Percentiles rank a stretch among this genome's conserved stretches.
Conservation (phyloP, 2,797 vertebrate genomes). For the Ciconia nigra region DNA sequence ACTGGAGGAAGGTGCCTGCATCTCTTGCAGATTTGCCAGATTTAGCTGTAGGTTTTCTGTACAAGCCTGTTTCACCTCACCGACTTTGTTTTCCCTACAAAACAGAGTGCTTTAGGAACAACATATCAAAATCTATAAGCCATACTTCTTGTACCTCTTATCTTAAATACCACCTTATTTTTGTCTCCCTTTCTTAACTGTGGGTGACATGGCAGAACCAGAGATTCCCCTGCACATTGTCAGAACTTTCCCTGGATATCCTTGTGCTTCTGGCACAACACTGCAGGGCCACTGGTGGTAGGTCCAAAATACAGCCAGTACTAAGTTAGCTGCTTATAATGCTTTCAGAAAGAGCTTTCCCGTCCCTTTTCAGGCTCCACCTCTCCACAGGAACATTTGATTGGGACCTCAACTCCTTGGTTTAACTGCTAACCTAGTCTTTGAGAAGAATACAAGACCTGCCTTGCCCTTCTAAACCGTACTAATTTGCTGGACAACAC, state of each 20-base stretch:
- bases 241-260: not conserved
- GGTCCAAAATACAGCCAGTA: not conserved
- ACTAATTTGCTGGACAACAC: not conserved
- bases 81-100: not conserved
- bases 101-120: not conserved
- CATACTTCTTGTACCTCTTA: not conserved
- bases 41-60: not conserved
- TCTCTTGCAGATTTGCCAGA: not conserved
- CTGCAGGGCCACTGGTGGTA: accelerated
- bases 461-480: not conserved
- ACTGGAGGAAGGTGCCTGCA: not conserved
- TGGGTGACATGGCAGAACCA: not conserved
- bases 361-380: not conserved
- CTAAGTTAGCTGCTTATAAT: not conserved
- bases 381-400: not conserved
- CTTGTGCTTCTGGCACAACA: not conserved
- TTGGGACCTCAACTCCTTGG: not conserved
- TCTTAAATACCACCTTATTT: not conserved
- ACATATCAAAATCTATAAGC: not conserved
- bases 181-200: not conserved
- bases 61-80: not conserved
- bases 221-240: not conserved
- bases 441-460: not conserved
- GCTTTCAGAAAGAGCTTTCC: not conserved
- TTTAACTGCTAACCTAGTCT: not conserved